A percentile compares a stretch with the other conserved stretches of the same genome.
Evolutionary conservation across 2,113 vertebrate species (phyloP).

Genomic region (Brachionichthys hirsutus): DNA sequence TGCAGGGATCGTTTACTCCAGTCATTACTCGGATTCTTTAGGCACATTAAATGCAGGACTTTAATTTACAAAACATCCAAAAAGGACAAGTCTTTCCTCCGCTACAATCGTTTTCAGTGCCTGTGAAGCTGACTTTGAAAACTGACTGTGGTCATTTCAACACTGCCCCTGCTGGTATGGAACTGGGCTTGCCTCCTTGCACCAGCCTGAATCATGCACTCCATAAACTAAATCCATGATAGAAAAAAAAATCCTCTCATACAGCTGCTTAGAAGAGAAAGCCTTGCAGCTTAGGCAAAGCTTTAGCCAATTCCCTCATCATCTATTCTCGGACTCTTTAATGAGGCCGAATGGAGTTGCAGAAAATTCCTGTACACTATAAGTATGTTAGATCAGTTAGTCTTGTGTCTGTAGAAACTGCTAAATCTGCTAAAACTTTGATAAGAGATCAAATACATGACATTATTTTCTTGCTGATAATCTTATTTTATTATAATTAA

Average conservation of each 20-base stretch:
- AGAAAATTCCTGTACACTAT: constrained; percentile 47
- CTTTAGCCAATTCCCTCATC: constrained; percentile 66
- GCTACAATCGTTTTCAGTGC: too few species aligned
- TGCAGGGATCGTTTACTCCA: too few species aligned
- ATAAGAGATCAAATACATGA: constrained; percentile 10
- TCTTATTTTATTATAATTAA: background rate
- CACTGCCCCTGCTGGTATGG: constrained; percentile 3
- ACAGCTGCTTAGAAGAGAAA: constrained; percentile 62
- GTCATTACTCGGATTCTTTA: too few species aligned
- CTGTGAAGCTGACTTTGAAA: background rate
- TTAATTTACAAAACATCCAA: too few species aligned
- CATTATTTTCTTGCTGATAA: background rate
- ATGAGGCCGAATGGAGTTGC: constrained; percentile 48
- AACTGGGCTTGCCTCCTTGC: constrained; percentile 30
- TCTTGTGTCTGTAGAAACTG: constrained; percentile 3
- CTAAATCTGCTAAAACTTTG: constrained; percentile 17
- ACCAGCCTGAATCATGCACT: constrained; percentile 24
- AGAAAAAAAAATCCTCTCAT: constrained; percentile 52
- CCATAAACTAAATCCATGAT: constrained; percentile 41
- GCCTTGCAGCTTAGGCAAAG: constrained; percentile 70
- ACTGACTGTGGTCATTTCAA: background rate
- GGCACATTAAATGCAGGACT: too few species aligned
- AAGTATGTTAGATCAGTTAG: constrained; percentile 4
- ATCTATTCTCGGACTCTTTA: constrained; percentile 64
- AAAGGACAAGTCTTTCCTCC: too few species aligned